phyloP scores from a whole-genome alignment of 2,797 vertebrate genomes.

The Rallus crepitans region DNA sequence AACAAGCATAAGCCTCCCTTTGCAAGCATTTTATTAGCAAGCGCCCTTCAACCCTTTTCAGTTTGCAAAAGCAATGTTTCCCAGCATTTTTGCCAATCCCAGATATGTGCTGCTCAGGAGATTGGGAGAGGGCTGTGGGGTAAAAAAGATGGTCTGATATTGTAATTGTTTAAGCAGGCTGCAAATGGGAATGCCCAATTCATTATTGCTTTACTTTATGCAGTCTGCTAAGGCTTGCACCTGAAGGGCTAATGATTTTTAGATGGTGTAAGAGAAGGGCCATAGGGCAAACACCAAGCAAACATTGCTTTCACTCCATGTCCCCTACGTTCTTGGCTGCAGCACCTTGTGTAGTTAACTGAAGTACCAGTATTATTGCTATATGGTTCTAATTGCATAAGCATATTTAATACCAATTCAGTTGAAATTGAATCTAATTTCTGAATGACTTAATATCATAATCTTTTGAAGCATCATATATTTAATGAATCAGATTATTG shows the following conservation, averaged over 20 bases:
- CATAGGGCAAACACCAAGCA: neutral
- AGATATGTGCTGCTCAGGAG: neutral
- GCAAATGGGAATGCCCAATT: neutral
- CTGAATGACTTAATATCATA: neutral
- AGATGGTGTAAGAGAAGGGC: neutral
- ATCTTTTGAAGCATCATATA: neutral
- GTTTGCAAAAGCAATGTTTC: too few relatives aligned
- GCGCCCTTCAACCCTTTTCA: too few relatives aligned
- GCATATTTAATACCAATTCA: conserved; percentile 1
- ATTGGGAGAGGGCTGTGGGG: neutral
- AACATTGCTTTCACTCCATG: neutral
- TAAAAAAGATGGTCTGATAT: neutral
- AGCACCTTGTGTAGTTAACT: neutral
- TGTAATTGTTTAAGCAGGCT: neutral
- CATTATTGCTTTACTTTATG: neutral
- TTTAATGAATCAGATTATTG: neutral
- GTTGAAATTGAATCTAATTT: conserved; percentile 26
- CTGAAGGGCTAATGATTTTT: neutral
- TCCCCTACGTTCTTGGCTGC: neutral
- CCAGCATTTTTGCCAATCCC: neutral
- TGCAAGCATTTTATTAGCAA: too few relatives aligned
- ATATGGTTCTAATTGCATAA: conserved; percentile 9
- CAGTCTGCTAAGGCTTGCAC: neutral
- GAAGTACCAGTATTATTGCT: neutral
- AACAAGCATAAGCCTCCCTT: too few relatives aligned